A percentile compares a stretch with the other conserved stretches of the same genome.
Conservation (phyloP, 2,797 vertebrate species). For the Coendou prehensilis region DNA sequence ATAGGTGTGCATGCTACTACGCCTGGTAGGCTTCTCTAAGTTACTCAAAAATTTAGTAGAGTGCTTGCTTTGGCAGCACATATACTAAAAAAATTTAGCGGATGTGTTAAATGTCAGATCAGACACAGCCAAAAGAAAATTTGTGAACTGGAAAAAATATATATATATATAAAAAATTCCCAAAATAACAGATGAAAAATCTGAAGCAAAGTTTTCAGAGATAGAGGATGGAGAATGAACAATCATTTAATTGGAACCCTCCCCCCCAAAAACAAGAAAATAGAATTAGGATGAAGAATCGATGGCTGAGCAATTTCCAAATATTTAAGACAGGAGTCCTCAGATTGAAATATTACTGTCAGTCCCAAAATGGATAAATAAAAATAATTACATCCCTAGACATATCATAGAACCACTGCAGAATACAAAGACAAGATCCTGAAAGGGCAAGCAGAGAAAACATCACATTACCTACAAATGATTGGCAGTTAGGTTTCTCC, state of each 20-base stretch:
- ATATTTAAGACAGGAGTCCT: neutral
- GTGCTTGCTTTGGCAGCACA: too few species aligned
- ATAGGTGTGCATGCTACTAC: neutral
- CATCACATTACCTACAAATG: neutral
- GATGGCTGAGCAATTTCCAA: neutral
- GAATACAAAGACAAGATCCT: neutral
- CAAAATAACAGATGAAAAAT: neutral
- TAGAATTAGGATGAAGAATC: neutral
- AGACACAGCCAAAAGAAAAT: constrained; percentile 24
- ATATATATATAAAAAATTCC: neutral
- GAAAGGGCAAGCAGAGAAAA: neutral
- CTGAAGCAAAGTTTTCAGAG: neutral
- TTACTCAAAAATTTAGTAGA: neutral
- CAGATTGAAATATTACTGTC: neutral
- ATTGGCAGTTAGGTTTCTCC: neutral
- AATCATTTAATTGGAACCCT: neutral
- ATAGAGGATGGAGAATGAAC: neutral
- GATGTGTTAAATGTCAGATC: neutral
- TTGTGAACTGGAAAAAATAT: neutral
- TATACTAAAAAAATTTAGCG: neutral
- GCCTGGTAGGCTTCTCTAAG: neutral
- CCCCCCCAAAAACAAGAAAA: neutral
- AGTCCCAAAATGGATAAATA: neutral
- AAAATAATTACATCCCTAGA: neutral
- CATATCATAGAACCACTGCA: neutral